phyloP scores from a whole-genome alignment of 2,113 vertebrate species.

The Meriones unguiculatus region DNA sequence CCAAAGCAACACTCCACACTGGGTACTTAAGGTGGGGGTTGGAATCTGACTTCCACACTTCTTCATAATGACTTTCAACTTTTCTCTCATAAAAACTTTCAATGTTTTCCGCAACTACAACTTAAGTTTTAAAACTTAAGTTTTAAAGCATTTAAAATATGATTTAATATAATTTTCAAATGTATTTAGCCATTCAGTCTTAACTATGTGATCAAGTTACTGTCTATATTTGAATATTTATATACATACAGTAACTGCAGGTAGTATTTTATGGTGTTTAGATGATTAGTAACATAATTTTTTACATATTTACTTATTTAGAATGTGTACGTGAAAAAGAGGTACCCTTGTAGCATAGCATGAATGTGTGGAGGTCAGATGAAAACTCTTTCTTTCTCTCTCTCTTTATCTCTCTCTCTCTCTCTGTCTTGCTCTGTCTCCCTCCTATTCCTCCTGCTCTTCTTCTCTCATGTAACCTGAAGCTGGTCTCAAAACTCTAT shows the following conservation, averaged over 20 bases:
- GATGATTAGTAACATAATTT: background rate
- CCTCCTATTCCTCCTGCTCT: background rate
- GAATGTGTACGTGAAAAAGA: background rate
- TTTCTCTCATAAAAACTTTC: too few relatives aligned
- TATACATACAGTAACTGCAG: background rate
- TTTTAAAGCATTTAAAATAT: background rate
- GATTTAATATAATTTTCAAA: background rate
- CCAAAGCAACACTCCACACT: background rate
- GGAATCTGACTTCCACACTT: background rate
- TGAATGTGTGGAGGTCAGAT: background rate
- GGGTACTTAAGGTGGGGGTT: background rate
- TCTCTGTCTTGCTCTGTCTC: too few relatives aligned
- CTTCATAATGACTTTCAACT: background rate
- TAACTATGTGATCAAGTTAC: background rate
- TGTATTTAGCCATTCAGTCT: background rate
- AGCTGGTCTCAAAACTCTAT: background rate
- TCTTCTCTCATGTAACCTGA: background rate
- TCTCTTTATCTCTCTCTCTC: background rate
- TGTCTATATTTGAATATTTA: conserved; percentile 16
- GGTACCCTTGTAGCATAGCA: background rate
- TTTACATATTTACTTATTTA: background rate
- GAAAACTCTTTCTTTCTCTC: background rate
- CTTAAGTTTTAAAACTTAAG: background rate
- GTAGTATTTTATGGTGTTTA: background rate
- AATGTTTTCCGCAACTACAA: background rate